phyloP scores from a whole-genome alignment of 2,888 invertebrate species.

The Drosophila meridionalis region DNA sequence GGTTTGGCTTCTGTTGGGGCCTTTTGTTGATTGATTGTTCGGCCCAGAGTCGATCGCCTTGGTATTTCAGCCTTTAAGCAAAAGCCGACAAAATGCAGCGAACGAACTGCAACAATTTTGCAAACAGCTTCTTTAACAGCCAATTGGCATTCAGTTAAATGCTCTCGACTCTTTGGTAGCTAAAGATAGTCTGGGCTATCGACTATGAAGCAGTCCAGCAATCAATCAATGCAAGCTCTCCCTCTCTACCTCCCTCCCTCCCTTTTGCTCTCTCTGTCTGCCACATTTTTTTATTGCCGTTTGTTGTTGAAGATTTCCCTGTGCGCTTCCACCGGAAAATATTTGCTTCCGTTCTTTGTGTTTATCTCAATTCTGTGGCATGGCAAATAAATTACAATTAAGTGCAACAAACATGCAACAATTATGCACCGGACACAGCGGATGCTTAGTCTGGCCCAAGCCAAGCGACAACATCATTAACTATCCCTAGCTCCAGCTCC shows the following conservation, averaged over 20 bases:
- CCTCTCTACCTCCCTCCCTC: background rate
- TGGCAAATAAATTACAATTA: constrained; percentile 78
- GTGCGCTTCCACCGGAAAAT: constrained; percentile 75
- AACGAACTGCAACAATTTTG: constrained; percentile 33
- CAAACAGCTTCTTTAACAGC: constrained; percentile 41
- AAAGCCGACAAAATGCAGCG: constrained; percentile 63
- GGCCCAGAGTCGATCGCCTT: constrained; percentile 39
- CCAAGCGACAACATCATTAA: constrained; percentile 69
- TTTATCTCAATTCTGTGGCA: constrained; percentile 47
- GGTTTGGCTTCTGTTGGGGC: constrained; percentile 39
- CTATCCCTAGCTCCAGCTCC: constrained; percentile 23
- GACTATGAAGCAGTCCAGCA: constrained; percentile 23
- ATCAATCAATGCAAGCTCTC: constrained; percentile 55
- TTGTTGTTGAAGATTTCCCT: constrained; percentile 23
- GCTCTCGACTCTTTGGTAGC: constrained; percentile 20
- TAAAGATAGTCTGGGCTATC: background rate
- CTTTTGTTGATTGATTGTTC: constrained; percentile 62
- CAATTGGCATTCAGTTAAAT: constrained; percentile 58
- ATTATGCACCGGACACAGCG: constrained; percentile 65
- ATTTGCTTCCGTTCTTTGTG: constrained; percentile 75
- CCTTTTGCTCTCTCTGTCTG: background rate
- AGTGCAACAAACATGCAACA: constrained; percentile 74
- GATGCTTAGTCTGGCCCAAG: constrained; percentile 56
- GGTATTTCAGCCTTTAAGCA: constrained; percentile 56
- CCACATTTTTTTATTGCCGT: background rate